Base-by-base conservation (phyloP, 37 sponge, comb jelly and placozoan species). In the Crambe crambe region DNA sequence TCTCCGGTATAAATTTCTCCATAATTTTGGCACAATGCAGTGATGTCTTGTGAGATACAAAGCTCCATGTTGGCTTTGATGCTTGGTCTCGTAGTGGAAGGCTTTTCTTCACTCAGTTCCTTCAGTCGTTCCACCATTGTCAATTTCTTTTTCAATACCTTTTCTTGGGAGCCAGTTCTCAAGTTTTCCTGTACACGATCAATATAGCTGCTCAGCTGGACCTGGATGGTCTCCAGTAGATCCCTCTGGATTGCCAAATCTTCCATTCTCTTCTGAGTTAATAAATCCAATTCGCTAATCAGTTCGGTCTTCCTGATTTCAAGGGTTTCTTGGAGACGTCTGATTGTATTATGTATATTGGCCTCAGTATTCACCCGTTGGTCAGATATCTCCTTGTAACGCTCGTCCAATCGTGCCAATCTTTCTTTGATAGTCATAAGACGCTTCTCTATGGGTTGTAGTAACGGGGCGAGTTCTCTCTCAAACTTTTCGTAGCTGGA, bases 71-170 rank as follows among this genome's bases (percentile, higher is more conserved):
- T 32, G 4, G 70, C 41, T 34, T 35, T n/a, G 8, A 26, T 27
- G 38, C 25, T 43, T 2, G 58, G 68, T 47, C 56, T n/a, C 39
- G n/a, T 2, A 79, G 21, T 38, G 36, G 71, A 42, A 29, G n/a
- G 4, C n/a, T 35, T 63, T 5, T 35, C 32, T 17, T 31, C 41
- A 9, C 34, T 44, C 22, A 80, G 23, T 20, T 80, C 70, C 25
- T 68, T 31, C 1, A 54, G 32, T 36, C 69, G 56, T 21, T 68
- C 51, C 60, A 69, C 38, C 2, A 80, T 68, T 23, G 15, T 37
- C n/a, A 5, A 54, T 56, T 80, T 80, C 57, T 69, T 65, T 3
- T n/a, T 54, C 70, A 80, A 23, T 9, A 80, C 31, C 35, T 67
- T 70, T 56, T 38, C 70, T 44, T 80, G 51, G 0, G 32, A 31